Evolutionary conservation across 2,797 vertebrate genomes (phyloP).

Genomic region (Enteromius radiatus): DNA sequence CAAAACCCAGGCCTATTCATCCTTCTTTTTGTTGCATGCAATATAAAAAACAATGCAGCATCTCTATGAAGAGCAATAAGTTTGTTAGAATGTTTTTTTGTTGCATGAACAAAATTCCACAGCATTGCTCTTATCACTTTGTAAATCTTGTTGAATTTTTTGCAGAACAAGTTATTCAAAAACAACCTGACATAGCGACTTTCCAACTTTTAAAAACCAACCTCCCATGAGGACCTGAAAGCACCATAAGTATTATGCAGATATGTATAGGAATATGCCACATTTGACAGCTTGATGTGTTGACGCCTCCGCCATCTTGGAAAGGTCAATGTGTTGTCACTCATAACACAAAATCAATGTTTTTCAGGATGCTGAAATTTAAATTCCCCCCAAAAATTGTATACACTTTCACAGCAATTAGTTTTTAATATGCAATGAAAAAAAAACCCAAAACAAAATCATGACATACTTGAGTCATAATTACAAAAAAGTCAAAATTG

Average conservation of each 20-base stretch:
- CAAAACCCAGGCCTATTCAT: not conserved
- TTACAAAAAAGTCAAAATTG: no score
- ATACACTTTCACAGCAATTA: no score
- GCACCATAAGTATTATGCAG: not conserved
- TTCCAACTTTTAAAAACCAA: not conserved
- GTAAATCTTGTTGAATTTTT: not conserved
- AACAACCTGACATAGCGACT: not conserved
- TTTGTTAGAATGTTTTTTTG: not conserved
- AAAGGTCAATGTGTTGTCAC: not conserved
- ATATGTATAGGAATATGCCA: not conserved
- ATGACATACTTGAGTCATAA: no score
- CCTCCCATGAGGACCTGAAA: not conserved
- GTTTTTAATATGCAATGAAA: no score
- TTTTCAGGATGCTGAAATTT: no score
- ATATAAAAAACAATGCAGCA: not conserved
- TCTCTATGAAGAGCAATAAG: not conserved
- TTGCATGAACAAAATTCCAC: not conserved
- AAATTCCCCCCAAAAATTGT: no score
- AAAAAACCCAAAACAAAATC: no score
- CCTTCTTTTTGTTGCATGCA: not conserved
- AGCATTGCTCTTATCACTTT: not conserved
- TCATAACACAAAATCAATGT: not conserved
- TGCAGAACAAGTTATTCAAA: no score
- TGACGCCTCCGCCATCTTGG: not conserved
- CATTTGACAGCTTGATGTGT: not conserved